These are phyloP conservation scores for Euproctis similis DNA, from an alignment of 2,888 invertebrate species.

Conservation along the genomic window DNA sequence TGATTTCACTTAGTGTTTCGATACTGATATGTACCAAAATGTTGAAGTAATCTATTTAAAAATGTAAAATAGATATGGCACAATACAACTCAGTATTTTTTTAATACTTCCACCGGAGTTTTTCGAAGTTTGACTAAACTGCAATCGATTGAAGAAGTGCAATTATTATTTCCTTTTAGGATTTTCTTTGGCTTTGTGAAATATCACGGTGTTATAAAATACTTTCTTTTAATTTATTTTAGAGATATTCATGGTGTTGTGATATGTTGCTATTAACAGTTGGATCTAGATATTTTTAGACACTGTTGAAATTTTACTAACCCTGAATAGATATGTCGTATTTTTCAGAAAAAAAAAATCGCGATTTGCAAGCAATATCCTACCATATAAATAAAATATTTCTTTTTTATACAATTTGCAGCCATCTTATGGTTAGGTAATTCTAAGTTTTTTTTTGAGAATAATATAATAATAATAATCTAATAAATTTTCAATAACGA, in stretches of 20 bases:
- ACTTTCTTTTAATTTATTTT: constrained; percentile 41
- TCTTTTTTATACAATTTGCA: constrained; percentile 70
- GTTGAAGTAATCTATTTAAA: constrained; percentile 9
- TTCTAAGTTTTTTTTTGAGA: constrained; percentile 63
- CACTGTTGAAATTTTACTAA: constrained; percentile 35
- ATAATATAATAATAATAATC: constrained; percentile 70
- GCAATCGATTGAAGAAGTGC: constrained; percentile 55
- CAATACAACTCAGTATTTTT: constrained; percentile 21
- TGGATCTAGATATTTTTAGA: constrained; percentile 30
- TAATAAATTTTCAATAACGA: constrained; percentile 74
- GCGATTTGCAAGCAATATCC: constrained; percentile 63
- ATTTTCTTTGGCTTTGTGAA: constrained; percentile 71
- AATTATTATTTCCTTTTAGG: constrained; percentile 44
- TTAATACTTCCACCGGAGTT: constrained; percentile 22
- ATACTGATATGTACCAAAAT: constrained; percentile 21
- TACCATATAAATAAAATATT: constrained; percentile 68
- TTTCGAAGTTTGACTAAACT: constrained; percentile 33
- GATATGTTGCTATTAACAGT: constrained; percentile 56
- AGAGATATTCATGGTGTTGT: constrained; percentile 47
- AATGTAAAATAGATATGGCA: constrained; percentile 30
- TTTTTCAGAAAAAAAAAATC: constrained; percentile 43
- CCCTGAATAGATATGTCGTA: constrained; percentile 66
- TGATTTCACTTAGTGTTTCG: constrained; percentile 23
- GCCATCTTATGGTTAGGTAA: constrained; percentile 71
- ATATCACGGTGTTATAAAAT: constrained; percentile 68